Conservation (phyloP, 2,797 vertebrate species). For the Ctenochaetus hawaiiensis region DNA sequence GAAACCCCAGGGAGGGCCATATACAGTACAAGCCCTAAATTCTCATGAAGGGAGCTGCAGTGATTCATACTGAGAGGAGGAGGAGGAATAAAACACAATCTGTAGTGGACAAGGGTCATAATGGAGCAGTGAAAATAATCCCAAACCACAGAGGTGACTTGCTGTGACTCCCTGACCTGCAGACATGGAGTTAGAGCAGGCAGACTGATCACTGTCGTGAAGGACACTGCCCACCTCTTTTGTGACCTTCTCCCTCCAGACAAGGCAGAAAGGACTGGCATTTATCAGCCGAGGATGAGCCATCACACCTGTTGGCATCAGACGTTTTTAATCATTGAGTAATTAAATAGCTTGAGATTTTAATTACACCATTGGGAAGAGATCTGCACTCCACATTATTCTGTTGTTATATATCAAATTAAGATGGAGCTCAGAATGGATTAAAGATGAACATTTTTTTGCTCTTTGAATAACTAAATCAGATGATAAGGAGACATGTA, state of each 20-base stretch:
- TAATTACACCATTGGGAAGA: constrained; percentile 43
- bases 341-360: constrained; percentile 49
- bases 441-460: background rate
- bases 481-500: background rate
- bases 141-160: constrained; percentile 16
- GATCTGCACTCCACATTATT: constrained; percentile 11
- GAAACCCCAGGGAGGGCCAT: background rate
- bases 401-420: constrained; percentile 20
- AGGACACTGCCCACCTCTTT: background rate
- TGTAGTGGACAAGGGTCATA: background rate
- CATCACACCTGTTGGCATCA: constrained; percentile 61
- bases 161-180: constrained; percentile 8
- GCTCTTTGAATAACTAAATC: constrained; percentile 4
- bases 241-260: constrained; percentile 45
- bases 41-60: background rate
- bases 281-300: constrained; percentile 8
- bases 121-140: constrained; percentile 20
- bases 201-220: background rate
- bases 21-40: background rate
- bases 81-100: constrained; percentile 6
- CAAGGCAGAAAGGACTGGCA: constrained; percentile 17
- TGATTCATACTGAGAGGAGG: constrained; percentile 2
- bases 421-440: constrained; percentile 4
- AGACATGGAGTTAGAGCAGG: background rate
- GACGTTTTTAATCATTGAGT: constrained; percentile 45